Evolutionary conservation across 2,113 vertebrate genomes (phyloP).

Genomic region (Tragelaphus buxtoni): DNA sequence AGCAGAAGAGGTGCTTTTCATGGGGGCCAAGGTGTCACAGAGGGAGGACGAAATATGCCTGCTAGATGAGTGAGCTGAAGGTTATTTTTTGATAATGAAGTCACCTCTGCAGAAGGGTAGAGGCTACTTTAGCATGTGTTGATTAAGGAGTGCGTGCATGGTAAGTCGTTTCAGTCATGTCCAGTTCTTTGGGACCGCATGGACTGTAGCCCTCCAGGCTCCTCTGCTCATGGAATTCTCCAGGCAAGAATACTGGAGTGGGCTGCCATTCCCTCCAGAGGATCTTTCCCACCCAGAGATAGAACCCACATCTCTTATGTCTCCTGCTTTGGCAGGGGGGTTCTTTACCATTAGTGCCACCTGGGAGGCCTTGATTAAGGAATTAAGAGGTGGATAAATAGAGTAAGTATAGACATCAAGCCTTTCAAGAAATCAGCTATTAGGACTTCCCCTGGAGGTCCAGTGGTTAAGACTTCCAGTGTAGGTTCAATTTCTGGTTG

Average conservation of each 20-base stretch:
- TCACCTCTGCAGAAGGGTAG: background rate
- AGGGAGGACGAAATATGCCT: background rate
- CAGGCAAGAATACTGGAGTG: background rate
- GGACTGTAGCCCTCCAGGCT: background rate
- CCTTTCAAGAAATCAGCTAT: background rate
- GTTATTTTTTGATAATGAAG: background rate
- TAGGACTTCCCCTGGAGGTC: background rate
- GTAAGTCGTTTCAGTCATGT: background rate
- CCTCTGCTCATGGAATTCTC: background rate
- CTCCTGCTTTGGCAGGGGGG: background rate
- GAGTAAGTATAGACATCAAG: background rate
- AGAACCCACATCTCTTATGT: background rate
- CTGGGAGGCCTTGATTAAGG: background rate
- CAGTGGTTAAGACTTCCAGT: background rate
- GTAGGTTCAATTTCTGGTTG: background rate
- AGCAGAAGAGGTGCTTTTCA: background rate
- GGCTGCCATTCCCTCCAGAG: background rate
- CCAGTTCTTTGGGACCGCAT: background rate
- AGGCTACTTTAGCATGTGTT: background rate
- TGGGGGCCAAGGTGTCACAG: background rate
- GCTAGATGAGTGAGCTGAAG: background rate
- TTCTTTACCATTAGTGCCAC: background rate
- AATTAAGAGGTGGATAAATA: background rate
- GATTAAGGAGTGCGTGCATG: rapidly evolving
- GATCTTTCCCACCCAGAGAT: background rate